Evolutionary conservation across 1,140 invertebrate species (phyloP).

Genomic region (Polypedilum vanderplanki): DNA sequence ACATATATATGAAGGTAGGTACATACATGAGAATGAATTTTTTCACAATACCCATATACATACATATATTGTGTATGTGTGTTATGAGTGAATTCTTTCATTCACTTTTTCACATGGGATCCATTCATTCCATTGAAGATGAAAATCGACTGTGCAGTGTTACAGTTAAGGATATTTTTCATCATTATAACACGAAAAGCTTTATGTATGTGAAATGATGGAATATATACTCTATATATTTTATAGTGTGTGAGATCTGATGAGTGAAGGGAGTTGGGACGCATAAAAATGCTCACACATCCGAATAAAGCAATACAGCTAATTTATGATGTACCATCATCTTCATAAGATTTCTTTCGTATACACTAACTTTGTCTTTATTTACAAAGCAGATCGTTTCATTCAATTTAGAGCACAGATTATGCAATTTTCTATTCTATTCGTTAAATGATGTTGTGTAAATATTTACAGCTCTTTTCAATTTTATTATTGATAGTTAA

Average conservation of each 20-base stretch:
- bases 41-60: too few species aligned
- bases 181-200: neutral
- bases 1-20: conserved; percentile 5
- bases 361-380: neutral
- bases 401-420: neutral
- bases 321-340: neutral
- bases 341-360: neutral
- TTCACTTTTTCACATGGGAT: neutral
- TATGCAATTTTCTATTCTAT: neutral
- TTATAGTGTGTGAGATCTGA: neutral
- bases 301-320: neutral
- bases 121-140: neutral
- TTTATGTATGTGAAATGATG: neutral
- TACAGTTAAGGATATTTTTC: conserved; percentile 2
- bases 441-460: neutral
- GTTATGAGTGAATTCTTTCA: neutral
- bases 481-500: too few species aligned
- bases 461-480: too few species aligned
- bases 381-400: neutral
- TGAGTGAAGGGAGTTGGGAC: neutral
- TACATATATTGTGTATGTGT: too few species aligned
- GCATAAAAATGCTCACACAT: too few species aligned
- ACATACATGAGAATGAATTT: neutral
- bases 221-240: neutral
- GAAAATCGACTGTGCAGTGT: neutral